Conservation (phyloP, 2,797 vertebrate genomes). For the Pipistrellus kuhlii region DNA sequence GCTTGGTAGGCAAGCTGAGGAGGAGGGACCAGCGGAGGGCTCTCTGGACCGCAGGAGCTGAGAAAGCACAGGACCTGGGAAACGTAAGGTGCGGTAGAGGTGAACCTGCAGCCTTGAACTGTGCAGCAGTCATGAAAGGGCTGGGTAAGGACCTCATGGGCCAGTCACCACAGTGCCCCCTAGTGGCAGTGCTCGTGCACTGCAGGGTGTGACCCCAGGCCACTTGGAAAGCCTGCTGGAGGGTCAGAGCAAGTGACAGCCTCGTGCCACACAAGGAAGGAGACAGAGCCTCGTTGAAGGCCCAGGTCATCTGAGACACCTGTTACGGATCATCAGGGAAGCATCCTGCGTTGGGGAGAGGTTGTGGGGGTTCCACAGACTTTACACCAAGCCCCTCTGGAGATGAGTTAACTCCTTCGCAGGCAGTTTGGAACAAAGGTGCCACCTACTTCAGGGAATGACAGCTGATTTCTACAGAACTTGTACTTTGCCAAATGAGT, state of each 20-base stretch:
- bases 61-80: not conserved
- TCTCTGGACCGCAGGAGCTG: not conserved
- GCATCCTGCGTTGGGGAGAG: not conserved
- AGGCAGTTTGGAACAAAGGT: not conserved
- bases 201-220: not conserved
- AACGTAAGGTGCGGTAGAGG: no score
- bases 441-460: not conserved
- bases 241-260: not conserved
- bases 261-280: not conserved
- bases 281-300: not conserved
- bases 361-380: not conserved
- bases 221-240: not conserved
- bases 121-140: not conserved
- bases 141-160: rapidly evolving
- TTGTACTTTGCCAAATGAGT: not conserved
- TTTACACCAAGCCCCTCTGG: not conserved
- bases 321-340: not conserved
- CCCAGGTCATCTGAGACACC: not conserved
- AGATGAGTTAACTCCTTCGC: not conserved
- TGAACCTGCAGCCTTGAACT: not conserved
- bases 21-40: not conserved
- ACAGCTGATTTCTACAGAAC: not conserved
- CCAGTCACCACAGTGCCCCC: not conserved
- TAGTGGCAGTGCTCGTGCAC: not conserved
- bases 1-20: slow-evolving; percentile 9